Evolutionary conservation across 2,888 invertebrate genomes (phyloP).

Genomic region (Teinopalpus imperialis): DNA sequence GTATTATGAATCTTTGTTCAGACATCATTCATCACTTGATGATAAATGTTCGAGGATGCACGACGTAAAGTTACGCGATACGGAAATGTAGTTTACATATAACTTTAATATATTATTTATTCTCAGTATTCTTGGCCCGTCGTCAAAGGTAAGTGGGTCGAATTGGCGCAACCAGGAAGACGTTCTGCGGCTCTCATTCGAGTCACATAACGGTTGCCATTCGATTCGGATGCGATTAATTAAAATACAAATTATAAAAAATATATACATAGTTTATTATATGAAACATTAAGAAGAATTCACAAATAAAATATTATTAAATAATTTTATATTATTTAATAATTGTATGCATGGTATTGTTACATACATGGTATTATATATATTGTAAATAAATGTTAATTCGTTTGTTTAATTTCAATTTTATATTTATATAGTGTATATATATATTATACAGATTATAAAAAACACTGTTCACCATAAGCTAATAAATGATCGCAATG

Average conservation of each 20-base stretch:
- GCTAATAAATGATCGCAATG: too few relatives aligned
- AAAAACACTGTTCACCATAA: too few relatives aligned
- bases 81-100: conserved; percentile 6
- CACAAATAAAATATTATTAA: conserved; percentile 7
- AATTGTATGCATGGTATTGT: too few relatives aligned
- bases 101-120: conserved; percentile 35
- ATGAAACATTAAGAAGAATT: background rate
- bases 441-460: too few relatives aligned
- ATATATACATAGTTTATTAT: too few relatives aligned
- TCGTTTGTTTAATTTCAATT: too few relatives aligned
- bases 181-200: conserved; percentile 27
- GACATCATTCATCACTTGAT: too few relatives aligned
- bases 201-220: conserved; percentile 22
- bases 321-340: too few relatives aligned
- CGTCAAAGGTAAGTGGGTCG: conserved; percentile 70
- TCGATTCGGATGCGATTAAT: conserved; percentile 4
- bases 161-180: conserved; percentile 57
- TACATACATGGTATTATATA: too few relatives aligned
- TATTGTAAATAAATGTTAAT: too few relatives aligned
- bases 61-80: background rate
- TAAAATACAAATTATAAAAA: conserved; percentile 2
- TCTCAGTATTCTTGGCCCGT: conserved; percentile 69
- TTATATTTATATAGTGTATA: too few relatives aligned
- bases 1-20: too few relatives aligned
- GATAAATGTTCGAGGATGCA: background rate